A percentile compares a stretch with the other conserved stretches of the same genome.
Conservation (phyloP, 2,888 invertebrate genomes). For the Strigamia maritima region DNA sequence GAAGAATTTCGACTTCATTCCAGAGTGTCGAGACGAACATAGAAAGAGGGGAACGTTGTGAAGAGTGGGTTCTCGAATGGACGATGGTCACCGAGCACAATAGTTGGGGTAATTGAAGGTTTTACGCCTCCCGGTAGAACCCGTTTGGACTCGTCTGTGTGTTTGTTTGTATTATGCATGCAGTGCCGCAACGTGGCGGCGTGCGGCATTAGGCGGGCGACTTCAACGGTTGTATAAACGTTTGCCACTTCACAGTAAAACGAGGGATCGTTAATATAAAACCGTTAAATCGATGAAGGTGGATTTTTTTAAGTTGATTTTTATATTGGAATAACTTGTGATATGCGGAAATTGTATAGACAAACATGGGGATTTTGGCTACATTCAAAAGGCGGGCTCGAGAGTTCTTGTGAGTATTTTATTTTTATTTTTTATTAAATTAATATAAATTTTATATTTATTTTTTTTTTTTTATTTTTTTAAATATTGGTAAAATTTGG, state of each 20-base stretch:
- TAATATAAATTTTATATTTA: too few relatives aligned
- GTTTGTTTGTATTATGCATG: neutral
- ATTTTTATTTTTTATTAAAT: conserved; percentile 2
- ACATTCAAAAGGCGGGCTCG: conserved; percentile 40
- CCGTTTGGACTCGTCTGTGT: neutral
- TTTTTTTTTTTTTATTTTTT: too few relatives aligned
- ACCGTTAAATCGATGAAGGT: neutral
- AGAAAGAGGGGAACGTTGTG: neutral
- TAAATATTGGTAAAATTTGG: neutral
- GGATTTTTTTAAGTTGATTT: neutral
- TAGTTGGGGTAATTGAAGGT: neutral
- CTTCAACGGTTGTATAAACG: neutral
- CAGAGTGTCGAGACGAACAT: neutral
- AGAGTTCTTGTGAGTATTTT: conserved; percentile 41
- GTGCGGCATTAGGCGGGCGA: neutral
- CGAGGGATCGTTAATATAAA: neutral
- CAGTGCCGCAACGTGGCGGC: neutral
- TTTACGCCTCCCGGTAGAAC: neutral
- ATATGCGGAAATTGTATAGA: neutral
- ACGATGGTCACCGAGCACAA: neutral
- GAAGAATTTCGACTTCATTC: neutral
- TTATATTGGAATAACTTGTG: neutral
- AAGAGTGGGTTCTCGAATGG: neutral
- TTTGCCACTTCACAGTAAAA: neutral
- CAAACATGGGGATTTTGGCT: conserved; percentile 39